phyloP scores from a whole-genome alignment of 2,113 vertebrate genomes.

The Corydoras maculifer region DNA sequence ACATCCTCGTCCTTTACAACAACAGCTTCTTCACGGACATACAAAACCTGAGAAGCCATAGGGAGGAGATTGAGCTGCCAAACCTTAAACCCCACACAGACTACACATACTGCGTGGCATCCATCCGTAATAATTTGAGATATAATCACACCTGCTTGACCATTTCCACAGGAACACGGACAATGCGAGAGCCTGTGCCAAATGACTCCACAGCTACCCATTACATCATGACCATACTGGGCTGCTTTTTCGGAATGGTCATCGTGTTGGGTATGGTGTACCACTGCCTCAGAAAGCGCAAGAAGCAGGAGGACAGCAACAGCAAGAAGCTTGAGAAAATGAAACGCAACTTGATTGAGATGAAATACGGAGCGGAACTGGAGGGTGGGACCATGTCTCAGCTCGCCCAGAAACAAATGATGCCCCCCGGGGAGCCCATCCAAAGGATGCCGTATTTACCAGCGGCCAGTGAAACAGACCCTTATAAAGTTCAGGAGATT shows the following conservation, averaged over 20 bases:
- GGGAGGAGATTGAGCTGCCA: conserved; percentile 81
- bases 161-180: conserved; percentile 73
- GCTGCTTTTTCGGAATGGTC: conserved; percentile 92
- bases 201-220: conserved; percentile 86
- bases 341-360: conserved; percentile 88
- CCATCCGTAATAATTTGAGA: conserved; percentile 80
- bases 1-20: conserved; percentile 89
- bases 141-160: conserved; percentile 96
- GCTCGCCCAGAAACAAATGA: conserved; percentile 75
- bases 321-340: conserved; percentile 77
- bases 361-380: conserved; percentile 85
- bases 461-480: conserved; percentile 73
- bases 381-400: conserved; percentile 77
- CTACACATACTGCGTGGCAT: conserved; percentile 95
- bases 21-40: conserved; percentile 86
- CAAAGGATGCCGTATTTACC: conserved; percentile 86
- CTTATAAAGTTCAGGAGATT: conserved; percentile 83
- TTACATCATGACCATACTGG: conserved; percentile 93
- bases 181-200: conserved; percentile 53
- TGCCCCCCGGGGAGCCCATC: conserved; percentile 68
- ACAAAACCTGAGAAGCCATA: conserved; percentile 75
- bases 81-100: conserved; percentile 83
- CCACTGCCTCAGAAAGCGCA: conserved; percentile 85
- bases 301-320: conserved; percentile 71
- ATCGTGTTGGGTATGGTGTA: conserved; percentile 83